These are phyloP conservation scores for Zaprionus ornatus DNA, from an alignment of 1,140 invertebrate genomes.

Conservation along the genomic window DNA sequence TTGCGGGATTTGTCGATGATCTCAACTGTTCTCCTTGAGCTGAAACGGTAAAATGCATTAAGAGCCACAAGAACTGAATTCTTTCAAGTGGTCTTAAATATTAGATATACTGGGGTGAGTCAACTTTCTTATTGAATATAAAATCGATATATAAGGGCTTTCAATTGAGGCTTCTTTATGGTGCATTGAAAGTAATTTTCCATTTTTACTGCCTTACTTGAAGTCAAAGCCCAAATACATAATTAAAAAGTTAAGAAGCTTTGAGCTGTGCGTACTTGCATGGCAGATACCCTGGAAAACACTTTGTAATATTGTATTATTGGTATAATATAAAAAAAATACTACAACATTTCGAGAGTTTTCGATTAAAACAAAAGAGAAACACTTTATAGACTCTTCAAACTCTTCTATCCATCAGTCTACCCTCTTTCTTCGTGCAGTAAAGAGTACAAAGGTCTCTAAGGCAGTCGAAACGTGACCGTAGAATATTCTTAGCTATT, in stretches of 20 bases:
- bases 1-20: background rate
- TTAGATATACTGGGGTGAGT: background rate
- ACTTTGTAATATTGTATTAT: background rate
- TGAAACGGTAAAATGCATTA: background rate
- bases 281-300: background rate
- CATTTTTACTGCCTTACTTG: background rate
- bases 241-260: background rate
- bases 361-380: background rate
- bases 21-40: background rate
- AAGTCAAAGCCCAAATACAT: background rate
- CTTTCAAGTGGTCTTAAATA: background rate
- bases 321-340: no score
- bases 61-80: background rate
- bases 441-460: background rate
- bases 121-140: background rate
- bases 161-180: background rate
- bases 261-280: background rate
- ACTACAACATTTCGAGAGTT: background rate
- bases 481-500: slow-evolving; percentile 23
- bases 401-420: background rate
- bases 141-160: background rate
- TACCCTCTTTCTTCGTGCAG: background rate
- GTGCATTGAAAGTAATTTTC: background rate
- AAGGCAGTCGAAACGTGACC: slow-evolving; percentile 8
- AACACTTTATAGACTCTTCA: background rate